phyloP scores from a whole-genome alignment of 2,888 invertebrate species.

The Cephalotes varians region DNA sequence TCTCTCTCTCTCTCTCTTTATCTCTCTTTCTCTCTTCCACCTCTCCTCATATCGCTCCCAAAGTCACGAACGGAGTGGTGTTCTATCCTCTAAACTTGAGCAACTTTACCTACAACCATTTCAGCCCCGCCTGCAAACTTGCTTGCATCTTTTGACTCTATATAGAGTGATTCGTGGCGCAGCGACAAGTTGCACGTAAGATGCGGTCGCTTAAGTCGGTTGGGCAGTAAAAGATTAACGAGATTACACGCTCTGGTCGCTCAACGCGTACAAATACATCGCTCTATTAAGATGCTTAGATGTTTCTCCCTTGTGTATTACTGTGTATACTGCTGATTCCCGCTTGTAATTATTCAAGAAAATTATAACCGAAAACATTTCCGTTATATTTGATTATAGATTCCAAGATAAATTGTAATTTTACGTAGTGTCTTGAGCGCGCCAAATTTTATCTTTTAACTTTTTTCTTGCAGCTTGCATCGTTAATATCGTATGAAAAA shows the following conservation, averaged over 20 bases:
- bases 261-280: conserved; percentile 28
- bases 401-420: not conserved
- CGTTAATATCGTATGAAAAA: not conserved
- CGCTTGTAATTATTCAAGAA: not conserved
- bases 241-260: conserved; percentile 29
- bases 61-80: conserved; percentile 49
- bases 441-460: not conserved
- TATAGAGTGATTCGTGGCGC: conserved; percentile 40
- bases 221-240: conserved; percentile 47
- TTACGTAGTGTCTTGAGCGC: not conserved
- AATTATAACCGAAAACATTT: not conserved
- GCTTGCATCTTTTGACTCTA: conserved; percentile 25
- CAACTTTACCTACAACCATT: conserved; percentile 64
- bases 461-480: not conserved
- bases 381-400: not conserved
- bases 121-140: conserved; percentile 1
- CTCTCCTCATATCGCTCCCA: conserved; percentile 38
- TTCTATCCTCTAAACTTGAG: conserved; percentile 67
- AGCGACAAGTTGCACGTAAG: conserved; percentile 45
- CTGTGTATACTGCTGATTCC: not conserved
- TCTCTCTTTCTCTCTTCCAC: conserved; percentile 14
- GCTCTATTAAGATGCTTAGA: not conserved
- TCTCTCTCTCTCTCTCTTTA: conserved; percentile 27
- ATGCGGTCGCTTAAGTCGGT: conserved; percentile 40
- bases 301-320: not conserved